Conservation (phyloP, 2,797 vertebrate genomes). For the Scomberomorus guttatus region DNA sequence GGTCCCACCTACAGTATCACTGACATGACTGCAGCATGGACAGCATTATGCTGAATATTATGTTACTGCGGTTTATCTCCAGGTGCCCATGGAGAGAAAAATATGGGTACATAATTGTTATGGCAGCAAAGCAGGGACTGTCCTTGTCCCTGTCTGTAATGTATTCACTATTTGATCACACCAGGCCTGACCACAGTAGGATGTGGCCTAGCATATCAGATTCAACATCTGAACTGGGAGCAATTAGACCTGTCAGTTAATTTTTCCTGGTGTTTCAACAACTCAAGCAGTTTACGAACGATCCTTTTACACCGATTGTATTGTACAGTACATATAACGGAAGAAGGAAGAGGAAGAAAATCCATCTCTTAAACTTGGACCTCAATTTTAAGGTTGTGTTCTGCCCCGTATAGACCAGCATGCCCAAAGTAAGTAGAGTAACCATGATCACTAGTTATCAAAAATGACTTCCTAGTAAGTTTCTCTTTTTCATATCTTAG, state of each 20-base stretch:
- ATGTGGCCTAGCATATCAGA: neutral
- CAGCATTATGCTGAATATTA: neutral
- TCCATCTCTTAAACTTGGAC: neutral
- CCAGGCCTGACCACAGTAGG: constrained; percentile 19
- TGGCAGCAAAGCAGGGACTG: neutral
- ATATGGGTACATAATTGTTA: neutral
- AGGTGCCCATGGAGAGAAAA: neutral
- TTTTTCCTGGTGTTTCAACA: neutral
- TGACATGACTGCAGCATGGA: neutral
- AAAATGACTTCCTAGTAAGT: neutral
- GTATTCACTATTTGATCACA: constrained; percentile 5
- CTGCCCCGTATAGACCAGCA: neutral
- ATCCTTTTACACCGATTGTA: neutral
- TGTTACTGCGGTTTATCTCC: neutral
- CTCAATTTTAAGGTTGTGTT: neutral
- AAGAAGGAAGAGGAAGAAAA: no score
- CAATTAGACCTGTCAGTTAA: constrained; percentile 32
- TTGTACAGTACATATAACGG: neutral
- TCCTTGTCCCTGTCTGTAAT: neutral
- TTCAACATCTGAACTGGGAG: constrained; percentile 21
- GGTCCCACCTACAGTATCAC: neutral
- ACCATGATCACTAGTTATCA: constrained; percentile 3
- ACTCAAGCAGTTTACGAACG: neutral
- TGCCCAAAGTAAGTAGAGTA: neutral
- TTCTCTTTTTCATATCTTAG: constrained; percentile 18